Evolutionary conservation across 2,113 vertebrate species (phyloP).

Genomic region (Spea bombifrons): DNA sequence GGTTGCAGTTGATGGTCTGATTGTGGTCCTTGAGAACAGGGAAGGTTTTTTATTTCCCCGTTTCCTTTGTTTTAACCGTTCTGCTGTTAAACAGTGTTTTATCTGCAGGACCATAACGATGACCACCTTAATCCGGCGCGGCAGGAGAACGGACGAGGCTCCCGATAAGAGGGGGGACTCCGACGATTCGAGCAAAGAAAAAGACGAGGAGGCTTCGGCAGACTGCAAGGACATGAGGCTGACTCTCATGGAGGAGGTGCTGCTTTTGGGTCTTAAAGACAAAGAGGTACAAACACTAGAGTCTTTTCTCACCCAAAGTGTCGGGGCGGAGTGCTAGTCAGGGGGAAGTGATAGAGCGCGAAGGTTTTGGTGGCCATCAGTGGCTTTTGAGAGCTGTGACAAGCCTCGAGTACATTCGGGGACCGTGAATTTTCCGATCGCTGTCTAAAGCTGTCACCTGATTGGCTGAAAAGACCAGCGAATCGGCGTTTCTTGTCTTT

Average conservation of each 20-base stretch:
- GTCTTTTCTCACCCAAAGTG: no score
- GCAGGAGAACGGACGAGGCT: constrained; percentile 55
- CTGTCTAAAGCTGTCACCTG: no score
- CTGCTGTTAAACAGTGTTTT: neutral
- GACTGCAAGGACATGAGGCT: constrained; percentile 76
- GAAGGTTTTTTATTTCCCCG: no score
- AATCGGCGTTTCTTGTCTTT: no score
- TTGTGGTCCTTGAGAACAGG: no score
- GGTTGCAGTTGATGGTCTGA: neutral
- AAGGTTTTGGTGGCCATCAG: no score
- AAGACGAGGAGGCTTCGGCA: constrained; percentile 49
- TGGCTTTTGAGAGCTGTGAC: no score
- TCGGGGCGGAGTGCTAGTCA: no score
- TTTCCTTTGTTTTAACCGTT: neutral
- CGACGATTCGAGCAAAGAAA: constrained; percentile 49
- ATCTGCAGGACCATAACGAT: constrained; percentile 54
- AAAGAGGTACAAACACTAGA: constrained; percentile 68
- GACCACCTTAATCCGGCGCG: constrained; percentile 72
- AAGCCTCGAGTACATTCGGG: no score
- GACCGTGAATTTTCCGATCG: no score
- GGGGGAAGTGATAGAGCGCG: no score
- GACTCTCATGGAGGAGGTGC: constrained; percentile 82
- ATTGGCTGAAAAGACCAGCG: no score
- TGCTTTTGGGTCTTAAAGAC: constrained; percentile 81
- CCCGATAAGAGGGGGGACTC: constrained; percentile 54